These are phyloP conservation scores for Pocillopora grandis DNA, from an alignment of 92 coral and sea anemone species.

Conservation along the genomic window DNA sequence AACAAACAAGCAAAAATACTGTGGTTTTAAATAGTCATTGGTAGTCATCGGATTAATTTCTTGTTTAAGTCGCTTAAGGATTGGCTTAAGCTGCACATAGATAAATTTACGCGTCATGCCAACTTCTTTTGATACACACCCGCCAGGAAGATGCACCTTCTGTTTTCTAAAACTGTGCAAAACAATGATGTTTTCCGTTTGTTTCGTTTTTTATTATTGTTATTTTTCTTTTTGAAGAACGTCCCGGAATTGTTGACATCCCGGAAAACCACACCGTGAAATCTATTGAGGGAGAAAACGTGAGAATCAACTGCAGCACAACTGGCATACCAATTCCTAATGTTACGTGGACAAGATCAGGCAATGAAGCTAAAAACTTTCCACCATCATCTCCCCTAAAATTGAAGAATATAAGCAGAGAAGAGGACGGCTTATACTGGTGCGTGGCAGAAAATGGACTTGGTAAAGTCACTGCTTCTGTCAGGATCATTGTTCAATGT, in stretches of 20 bases:
- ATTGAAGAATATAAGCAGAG: slow-evolving; percentile 17
- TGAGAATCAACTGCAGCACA: slow-evolving; percentile 48
- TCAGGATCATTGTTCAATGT: slow-evolving; percentile 16
- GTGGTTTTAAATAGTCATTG: too few relatives aligned
- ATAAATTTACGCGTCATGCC: too few relatives aligned
- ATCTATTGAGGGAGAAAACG: slow-evolving; percentile 32
- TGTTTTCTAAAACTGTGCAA: too few relatives aligned
- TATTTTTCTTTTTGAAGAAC: slow-evolving; percentile 35
- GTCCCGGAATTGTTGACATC: slow-evolving; percentile 42
- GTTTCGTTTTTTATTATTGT: background rate
- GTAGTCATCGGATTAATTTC: too few relatives aligned
- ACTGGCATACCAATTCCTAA: slow-evolving; percentile 52
- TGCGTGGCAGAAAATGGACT: slow-evolving; percentile 15
- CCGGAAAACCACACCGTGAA: slow-evolving; percentile 33
- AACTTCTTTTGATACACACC: too few relatives aligned
- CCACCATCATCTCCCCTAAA: background rate
- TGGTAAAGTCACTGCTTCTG: slow-evolving; percentile 3
- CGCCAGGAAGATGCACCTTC: too few relatives aligned
- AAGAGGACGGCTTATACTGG: slow-evolving; percentile 15
- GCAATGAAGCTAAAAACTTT: background rate
- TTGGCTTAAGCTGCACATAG: too few relatives aligned
- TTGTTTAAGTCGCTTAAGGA: too few relatives aligned
- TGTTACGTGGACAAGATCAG: slow-evolving; percentile 30
- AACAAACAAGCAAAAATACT: too few relatives aligned
- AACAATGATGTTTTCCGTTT: background rate